Percentiles rank a stretch among this genome's conserved stretches.
phyloP scores from a whole-genome alignment of 2,797 vertebrate species.

The Epinephelus malabaricus region DNA sequence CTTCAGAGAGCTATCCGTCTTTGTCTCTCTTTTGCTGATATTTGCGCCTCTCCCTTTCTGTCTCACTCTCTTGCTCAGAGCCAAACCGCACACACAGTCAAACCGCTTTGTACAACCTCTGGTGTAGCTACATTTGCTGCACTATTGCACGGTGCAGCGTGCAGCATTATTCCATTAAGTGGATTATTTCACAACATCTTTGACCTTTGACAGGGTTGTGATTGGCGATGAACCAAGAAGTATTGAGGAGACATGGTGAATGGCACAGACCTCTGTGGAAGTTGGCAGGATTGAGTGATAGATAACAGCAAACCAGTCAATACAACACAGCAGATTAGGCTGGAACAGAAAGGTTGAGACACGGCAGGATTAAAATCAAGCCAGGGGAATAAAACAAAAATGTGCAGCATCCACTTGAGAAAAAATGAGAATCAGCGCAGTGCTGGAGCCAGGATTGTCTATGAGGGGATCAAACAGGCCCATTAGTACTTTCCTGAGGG shows the following conservation, averaged over 20 bases:
- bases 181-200: constrained; percentile 72
- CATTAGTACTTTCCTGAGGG: neutral
- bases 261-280: constrained; percentile 53
- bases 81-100: constrained; percentile 58
- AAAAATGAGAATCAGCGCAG: constrained; percentile 3
- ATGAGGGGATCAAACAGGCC: neutral
- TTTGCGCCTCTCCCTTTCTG: constrained; percentile 49
- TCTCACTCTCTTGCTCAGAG: constrained; percentile 53
- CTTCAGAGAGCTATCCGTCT: constrained; percentile 71
- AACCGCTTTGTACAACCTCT: constrained; percentile 62
- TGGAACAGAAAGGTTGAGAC: constrained; percentile 31
- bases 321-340: constrained; percentile 34
- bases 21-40: constrained; percentile 62
- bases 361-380: constrained; percentile 23
- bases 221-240: constrained; percentile 60
- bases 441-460: neutral
- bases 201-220: constrained; percentile 69
- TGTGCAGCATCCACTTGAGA: neutral
- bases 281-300: constrained; percentile 57
- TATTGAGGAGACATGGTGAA: constrained; percentile 53
- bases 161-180: constrained; percentile 73
- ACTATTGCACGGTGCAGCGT: constrained; percentile 45
- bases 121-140: constrained; percentile 55
- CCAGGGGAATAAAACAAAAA: constrained; percentile 29
- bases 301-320: constrained; percentile 49